Conservation (phyloP, 2,797 vertebrate genomes). For the Craterocephalus amniculus region DNA sequence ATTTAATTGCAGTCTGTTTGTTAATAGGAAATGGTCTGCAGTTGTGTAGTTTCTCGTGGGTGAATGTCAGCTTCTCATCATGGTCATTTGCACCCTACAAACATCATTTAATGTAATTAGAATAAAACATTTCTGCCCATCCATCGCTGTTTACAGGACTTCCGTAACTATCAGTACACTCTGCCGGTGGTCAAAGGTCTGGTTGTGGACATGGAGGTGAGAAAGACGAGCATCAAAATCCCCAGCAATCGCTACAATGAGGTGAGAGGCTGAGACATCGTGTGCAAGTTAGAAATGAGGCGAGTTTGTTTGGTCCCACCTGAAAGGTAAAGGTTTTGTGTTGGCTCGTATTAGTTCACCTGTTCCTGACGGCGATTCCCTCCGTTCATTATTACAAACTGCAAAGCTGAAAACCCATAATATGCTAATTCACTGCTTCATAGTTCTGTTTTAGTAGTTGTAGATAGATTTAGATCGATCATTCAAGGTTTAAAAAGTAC, state of each 20-base stretch:
- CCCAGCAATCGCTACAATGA: constrained; percentile 98
- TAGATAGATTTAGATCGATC: neutral
- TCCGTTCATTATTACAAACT: too few species aligned
- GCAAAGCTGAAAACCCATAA: too few species aligned
- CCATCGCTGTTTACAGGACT: constrained; percentile 84
- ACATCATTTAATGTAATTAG: neutral
- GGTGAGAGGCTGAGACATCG: constrained; percentile 74
- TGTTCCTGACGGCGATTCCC: too few species aligned
- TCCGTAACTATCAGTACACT: constrained; percentile 98
- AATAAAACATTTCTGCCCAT: too few species aligned
- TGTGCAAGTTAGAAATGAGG: neutral
- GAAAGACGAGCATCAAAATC: constrained; percentile 97
- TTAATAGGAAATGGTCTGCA: neutral
- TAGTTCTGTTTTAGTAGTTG: neutral
- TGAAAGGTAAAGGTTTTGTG: neutral
- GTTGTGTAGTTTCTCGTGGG: neutral
- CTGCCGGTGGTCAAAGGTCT: constrained; percentile 94
- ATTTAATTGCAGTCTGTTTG: neutral
- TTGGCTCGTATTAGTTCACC: neutral
- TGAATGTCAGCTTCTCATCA: neutral
- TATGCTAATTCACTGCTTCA: neutral
- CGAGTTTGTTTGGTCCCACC: too few species aligned
- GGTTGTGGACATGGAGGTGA: constrained; percentile 98
- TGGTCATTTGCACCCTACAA: neutral
- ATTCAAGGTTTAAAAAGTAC: neutral